phyloP scores from a whole-genome alignment of 2,797 vertebrate genomes.

The Syngnathus acus region DNA sequence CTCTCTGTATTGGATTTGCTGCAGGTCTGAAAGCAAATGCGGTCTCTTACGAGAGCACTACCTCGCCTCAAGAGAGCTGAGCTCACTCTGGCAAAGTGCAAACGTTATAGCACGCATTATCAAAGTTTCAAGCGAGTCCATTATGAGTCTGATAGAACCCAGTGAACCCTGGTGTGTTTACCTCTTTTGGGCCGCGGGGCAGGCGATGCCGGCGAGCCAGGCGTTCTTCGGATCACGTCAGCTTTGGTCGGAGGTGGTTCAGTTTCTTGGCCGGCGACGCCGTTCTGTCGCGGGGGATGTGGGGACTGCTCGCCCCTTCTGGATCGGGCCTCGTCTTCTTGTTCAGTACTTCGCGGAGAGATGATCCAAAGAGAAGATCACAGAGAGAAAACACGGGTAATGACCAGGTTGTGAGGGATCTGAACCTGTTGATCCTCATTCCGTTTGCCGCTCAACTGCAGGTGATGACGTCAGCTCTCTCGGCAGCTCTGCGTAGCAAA shows the following conservation, averaged over 20 bases:
- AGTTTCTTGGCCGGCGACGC: constrained; percentile 49
- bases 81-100: constrained; percentile 4
- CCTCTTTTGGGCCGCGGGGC: constrained; percentile 54
- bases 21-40: constrained; percentile 34
- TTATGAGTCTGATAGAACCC: neutral
- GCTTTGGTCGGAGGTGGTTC: constrained; percentile 46
- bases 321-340: constrained; percentile 45
- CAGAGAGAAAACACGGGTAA: constrained; percentile 25
- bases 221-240: constrained; percentile 47
- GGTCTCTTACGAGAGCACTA: constrained; percentile 6
- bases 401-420: constrained; percentile 13
- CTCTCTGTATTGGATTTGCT: constrained; percentile 12
- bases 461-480: constrained; percentile 37
- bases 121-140: constrained; percentile 11
- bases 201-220: constrained; percentile 51
- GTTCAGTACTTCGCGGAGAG: constrained; percentile 38
- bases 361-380: constrained; percentile 35
- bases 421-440: constrained; percentile 59
- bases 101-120: constrained; percentile 9
- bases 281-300: constrained; percentile 32
- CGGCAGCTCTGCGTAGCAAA: constrained; percentile 4
- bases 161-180: constrained; percentile 25
- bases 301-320: constrained; percentile 56
- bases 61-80: constrained; percentile 24
- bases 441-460: constrained; percentile 23